A percentile compares a stretch with the other conserved stretches of the same genome.
These are phyloP conservation scores for Galeopsomyia nigrocyanea DNA, from an alignment of 2,888 invertebrate genomes.

Conservation along the genomic window DNA sequence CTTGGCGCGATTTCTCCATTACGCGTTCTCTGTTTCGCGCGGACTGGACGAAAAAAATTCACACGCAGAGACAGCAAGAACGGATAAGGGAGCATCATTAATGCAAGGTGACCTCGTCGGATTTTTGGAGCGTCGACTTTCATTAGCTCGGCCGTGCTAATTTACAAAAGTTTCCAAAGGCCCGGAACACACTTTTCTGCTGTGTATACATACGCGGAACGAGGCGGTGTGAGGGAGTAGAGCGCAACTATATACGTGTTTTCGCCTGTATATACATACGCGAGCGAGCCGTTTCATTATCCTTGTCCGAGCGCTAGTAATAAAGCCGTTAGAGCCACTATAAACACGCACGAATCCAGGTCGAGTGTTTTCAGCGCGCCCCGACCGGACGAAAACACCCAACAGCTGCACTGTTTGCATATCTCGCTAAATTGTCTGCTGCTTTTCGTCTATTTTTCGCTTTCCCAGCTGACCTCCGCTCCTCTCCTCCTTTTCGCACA, in stretches of 20 bases:
- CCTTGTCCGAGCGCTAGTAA: slow-evolving; percentile 24
- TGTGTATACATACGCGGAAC: background rate
- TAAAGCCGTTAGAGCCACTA: slow-evolving; percentile 39
- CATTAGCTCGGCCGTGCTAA: slow-evolving; percentile 22
- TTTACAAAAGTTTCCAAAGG: slow-evolving; percentile 6
- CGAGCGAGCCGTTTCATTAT: slow-evolving; percentile 35
- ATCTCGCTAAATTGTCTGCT: slow-evolving; percentile 30
- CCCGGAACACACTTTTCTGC: slow-evolving; percentile 6
- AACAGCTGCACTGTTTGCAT: slow-evolving; percentile 27
- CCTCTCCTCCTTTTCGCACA: background rate
- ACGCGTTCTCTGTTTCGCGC: background rate
- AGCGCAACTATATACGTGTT: too few relatives aligned
- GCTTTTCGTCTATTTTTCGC: slow-evolving; percentile 27
- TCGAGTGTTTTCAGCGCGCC: slow-evolving; percentile 25
- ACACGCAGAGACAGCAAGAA: too few relatives aligned
- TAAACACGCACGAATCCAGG: slow-evolving; percentile 40
- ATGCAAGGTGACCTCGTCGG: background rate
- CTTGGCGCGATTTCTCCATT: slow-evolving; percentile 25
- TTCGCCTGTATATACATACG: background rate
- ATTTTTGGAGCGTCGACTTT: background rate
- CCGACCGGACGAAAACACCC: too few relatives aligned
- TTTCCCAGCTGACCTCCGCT: background rate
- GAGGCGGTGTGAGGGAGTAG: too few relatives aligned
- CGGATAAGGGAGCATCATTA: background rate
- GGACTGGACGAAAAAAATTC: background rate